These are phyloP conservation scores for Holothuria glaberrima DNA, from an alignment of 35 echinoderm and acorn worm genomes.

Conservation along the genomic window DNA sequence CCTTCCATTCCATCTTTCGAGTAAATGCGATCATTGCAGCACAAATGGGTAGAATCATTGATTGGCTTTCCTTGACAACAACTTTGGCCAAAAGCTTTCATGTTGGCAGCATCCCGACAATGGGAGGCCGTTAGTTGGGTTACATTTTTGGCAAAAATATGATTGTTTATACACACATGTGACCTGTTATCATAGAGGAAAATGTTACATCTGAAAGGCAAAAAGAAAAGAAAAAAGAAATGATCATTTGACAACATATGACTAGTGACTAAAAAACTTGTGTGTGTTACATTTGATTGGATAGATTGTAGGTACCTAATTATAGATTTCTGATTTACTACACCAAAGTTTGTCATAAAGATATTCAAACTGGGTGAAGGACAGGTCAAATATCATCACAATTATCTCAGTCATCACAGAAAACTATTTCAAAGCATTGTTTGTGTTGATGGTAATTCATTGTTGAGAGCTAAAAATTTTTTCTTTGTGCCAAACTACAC, in stretches of 20 bases:
- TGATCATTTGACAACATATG: no score
- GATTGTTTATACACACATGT: conserved; percentile 23
- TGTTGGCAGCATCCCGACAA: neutral
- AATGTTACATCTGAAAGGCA: neutral
- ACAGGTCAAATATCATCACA: no score
- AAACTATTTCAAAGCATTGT: no score
- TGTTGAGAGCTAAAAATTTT: no score
- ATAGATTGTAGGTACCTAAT: no score
- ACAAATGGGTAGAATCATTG: conserved; percentile 25
- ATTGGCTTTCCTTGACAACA: conserved; percentile 35
- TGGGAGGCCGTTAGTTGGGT: neutral
- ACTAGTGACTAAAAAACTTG: neutral
- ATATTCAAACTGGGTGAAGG: no score
- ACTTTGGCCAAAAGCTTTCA: conserved; percentile 1
- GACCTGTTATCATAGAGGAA: neutral
- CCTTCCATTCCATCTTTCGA: conserved; percentile 5
- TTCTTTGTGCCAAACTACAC: no score
- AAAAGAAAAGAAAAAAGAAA: neutral
- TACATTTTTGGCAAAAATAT: neutral
- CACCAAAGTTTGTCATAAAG: no score
- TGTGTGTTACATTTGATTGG: no score
- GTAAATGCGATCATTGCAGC: conserved; percentile 8
- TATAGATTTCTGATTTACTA: no score
- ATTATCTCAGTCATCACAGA: no score
- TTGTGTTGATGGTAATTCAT: no score